phyloP scores from a whole-genome alignment of 2,888 invertebrate genomes.

The Pristionchus maxplancki region DNA sequence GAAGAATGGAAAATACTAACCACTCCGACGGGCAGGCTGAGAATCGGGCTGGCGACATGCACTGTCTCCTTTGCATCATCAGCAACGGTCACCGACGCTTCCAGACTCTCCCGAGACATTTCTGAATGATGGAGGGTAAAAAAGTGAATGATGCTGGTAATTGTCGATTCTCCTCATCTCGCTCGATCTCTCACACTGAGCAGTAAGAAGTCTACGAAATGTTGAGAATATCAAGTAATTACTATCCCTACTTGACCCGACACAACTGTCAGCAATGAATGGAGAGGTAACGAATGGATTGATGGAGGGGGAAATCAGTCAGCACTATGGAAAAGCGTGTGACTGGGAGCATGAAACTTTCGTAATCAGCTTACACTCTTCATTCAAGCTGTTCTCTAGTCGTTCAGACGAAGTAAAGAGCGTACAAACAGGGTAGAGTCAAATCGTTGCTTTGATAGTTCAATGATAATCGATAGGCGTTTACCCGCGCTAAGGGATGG shows the following conservation, averaged over 20 bases:
- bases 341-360: background rate
- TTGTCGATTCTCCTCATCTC: too few species aligned
- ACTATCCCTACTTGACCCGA: too few species aligned
- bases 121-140: background rate
- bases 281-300: background rate
- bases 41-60: background rate
- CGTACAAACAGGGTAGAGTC: background rate
- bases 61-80: background rate
- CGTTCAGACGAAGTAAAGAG: background rate
- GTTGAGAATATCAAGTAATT: too few species aligned
- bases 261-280: too few species aligned
- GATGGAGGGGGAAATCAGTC: background rate
- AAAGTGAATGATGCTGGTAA: background rate
- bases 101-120: conserved; percentile 36
- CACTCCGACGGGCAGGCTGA: conserved; percentile 7
- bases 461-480: conserved; percentile 16
- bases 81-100: background rate
- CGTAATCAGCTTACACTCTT: background rate
- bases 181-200: too few species aligned
- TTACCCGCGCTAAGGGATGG: background rate
- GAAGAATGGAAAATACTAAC: background rate
- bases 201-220: too few species aligned
- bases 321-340: conserved; percentile 4
- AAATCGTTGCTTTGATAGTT: background rate
- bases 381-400: background rate